These are phyloP conservation scores for Mirounga angustirostris DNA, from an alignment of 2,113 vertebrate genomes.

Conservation along the genomic window DNA sequence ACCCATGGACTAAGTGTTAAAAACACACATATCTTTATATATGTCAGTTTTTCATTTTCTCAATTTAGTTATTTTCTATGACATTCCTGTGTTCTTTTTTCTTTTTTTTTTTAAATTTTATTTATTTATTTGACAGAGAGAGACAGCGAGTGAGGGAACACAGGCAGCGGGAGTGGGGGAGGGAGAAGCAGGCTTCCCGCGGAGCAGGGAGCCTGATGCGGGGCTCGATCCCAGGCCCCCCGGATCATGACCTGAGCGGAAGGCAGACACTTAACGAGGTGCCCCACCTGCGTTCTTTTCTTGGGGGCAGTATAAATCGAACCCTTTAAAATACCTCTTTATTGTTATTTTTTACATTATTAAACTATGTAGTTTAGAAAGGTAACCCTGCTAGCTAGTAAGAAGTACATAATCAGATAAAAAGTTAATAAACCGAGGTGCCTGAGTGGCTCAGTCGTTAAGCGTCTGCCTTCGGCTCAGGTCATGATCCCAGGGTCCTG, in stretches of 20 bases:
- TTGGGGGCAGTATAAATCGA: background rate
- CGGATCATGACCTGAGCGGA: too few species aligned
- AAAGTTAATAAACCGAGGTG: background rate
- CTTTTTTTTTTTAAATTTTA: too few species aligned
- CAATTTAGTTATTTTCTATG: slow-evolving; percentile 15
- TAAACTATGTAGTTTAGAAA: slow-evolving; percentile 50
- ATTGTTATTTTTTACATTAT: slow-evolving; percentile 53
- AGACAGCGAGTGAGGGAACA: too few species aligned
- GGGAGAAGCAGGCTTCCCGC: too few species aligned
- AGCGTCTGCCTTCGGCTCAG: too few species aligned
- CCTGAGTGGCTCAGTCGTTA: too few species aligned
- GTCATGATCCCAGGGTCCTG: too few species aligned
- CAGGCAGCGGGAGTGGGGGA: too few species aligned
- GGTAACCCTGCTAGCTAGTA: slow-evolving; percentile 4
- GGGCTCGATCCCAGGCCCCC: too few species aligned
- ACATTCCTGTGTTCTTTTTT: background rate
- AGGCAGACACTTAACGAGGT: too few species aligned
- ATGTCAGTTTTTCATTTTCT: slow-evolving; percentile 48
- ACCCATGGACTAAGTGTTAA: background rate
- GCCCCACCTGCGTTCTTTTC: background rate
- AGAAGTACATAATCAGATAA: slow-evolving; percentile 26
- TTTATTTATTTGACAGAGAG: too few species aligned
- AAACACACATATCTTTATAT: background rate
- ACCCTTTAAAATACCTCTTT: slow-evolving; percentile 44
- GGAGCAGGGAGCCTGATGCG: too few species aligned